Evolutionary conservation across 2,888 invertebrate species (phyloP), one percentile per base, ranked within the genome.

Genomic region (Odontocerum albicorne): DNA sequence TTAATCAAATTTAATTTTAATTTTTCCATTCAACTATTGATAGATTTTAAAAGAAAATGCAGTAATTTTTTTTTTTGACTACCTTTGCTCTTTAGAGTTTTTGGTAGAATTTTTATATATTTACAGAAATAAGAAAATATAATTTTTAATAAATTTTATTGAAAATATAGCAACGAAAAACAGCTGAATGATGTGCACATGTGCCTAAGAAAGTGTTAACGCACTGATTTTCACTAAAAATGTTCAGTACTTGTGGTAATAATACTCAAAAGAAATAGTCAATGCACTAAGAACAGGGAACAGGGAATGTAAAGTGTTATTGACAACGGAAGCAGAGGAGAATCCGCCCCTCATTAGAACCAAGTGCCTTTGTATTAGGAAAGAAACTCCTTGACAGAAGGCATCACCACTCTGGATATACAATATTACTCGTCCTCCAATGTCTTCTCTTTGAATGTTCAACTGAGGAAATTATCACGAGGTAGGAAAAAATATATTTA

Each of bases 301-400:
- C 15, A 39, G 3, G 39, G 16, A 22, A 42, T 15, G 13, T n/a
- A 20, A 39, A 27, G 16, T 31, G 43, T 27, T 17, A 17, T 15
- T 43, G 15, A 31, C 31, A 27, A 33, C 32, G 32, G 36, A 36
- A 36, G 15, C 13, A 36, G 13, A 19, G 32, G n/a, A 42, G 22
- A 35, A 32, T 57, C 57, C 58, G 35, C 54, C 58, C 54, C 58
- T 54, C 58, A 49, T 22, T 36, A 49, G 58, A 58, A 43, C 55
- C 21, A 58, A 58, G 58, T 58, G 58, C 58, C 58, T 58, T 58
- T 54, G 36, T 53, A 38, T 27, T 46, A 39, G 38, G 46, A 43
- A 55, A 45, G 27, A 50, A 20, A 55, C 40, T 22, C 32, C 27
- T 54, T 55, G 38, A 50, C 32, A 22, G 42, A 55, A 55, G 55